Conservation (phyloP, 2,113 vertebrate species). For the Serinus canaria region DNA sequence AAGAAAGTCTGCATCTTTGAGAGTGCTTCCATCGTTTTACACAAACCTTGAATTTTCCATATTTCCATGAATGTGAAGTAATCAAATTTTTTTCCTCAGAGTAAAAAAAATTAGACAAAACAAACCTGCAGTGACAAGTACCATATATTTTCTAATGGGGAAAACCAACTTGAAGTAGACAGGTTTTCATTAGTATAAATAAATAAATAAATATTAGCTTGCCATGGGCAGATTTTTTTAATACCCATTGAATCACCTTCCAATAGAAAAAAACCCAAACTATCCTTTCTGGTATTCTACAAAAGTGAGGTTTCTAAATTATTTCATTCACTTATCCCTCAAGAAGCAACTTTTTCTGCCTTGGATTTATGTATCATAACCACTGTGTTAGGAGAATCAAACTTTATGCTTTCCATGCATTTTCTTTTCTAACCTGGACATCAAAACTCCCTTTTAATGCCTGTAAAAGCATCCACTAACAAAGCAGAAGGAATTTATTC, state of each 20-base stretch:
- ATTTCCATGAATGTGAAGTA: not conserved
- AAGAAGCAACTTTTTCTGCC: not conserved
- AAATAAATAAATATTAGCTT: not conserved
- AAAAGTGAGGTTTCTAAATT: not conserved
- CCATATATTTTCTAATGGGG: not conserved
- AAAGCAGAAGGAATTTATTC: not conserved
- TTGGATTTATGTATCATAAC: not conserved
- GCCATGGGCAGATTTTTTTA: not conserved
- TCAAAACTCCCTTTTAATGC: not conserved
- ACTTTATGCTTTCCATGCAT: not conserved
- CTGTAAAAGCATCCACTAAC: not conserved
- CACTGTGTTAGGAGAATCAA: not conserved
- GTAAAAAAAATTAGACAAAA: not conserved
- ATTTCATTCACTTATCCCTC: not conserved
- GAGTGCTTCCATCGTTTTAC: not conserved
- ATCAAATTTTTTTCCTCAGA: not conserved
- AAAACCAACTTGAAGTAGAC: not conserved
- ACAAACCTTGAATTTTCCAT: not conserved
- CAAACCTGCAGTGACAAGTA: not conserved
- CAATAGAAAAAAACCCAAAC: not conserved
- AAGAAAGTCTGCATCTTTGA: not conserved
- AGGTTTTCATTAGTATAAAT: not conserved
- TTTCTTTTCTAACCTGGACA: not conserved
- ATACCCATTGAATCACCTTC: not conserved
- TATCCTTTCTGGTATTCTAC: not conserved